Conservation (phyloP, 2,888 invertebrate genomes). For the Eilema depressum region DNA sequence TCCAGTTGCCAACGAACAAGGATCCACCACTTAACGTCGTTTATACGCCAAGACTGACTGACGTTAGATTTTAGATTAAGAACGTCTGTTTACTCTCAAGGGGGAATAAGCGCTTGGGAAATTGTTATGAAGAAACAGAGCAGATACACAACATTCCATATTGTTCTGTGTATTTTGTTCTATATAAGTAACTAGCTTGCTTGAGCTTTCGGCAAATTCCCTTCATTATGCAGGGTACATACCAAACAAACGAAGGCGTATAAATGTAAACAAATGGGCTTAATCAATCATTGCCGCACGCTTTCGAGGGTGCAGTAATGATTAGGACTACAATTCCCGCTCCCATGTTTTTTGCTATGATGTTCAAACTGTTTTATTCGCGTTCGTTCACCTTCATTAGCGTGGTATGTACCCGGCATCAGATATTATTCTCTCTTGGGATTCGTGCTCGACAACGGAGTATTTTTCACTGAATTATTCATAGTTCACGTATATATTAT, state of each 20-base stretch:
- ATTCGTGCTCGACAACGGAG: conserved; percentile 6
- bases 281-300: neutral
- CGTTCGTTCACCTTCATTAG: neutral
- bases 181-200: conserved; percentile 8
- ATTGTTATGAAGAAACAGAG: conserved; percentile 16
- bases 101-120: conserved; percentile 15
- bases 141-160: conserved; percentile 8
- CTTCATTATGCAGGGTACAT: neutral
- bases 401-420: neutral
- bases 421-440: neutral
- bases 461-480: conserved; percentile 8
- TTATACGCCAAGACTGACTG: conserved; percentile 23
- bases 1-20: conserved; percentile 12
- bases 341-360: neutral
- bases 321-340: neutral
- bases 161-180: conserved; percentile 7
- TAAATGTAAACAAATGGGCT: neutral
- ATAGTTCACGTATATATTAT: conserved; percentile 4
- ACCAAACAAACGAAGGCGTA: neutral
- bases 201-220: neutral
- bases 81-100: conserved; percentile 20
- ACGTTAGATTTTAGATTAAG: conserved; percentile 18
- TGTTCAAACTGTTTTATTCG: neutral
- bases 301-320: neutral
- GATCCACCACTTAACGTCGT: conserved; percentile 10